These are phyloP conservation scores for Drosophila burlai DNA, from an alignment of 1,140 invertebrate species.

Conservation along the genomic window DNA sequence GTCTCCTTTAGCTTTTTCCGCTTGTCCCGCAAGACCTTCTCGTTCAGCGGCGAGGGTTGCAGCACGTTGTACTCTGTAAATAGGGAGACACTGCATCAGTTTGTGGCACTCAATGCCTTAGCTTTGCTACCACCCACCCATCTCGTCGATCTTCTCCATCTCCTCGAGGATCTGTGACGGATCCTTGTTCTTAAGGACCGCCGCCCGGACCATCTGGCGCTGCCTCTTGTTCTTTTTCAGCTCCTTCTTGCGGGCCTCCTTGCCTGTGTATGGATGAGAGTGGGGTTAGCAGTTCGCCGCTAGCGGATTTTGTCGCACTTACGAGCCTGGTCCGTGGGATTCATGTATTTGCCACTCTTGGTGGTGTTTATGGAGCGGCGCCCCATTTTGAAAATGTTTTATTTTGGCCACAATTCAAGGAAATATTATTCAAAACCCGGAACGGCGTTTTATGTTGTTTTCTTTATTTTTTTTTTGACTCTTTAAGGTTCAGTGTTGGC, in stretches of 20 bases:
- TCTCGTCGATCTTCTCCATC: constrained; percentile 99
- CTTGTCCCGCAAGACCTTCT: constrained; percentile 98
- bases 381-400: constrained; percentile 91
- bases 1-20: constrained; percentile 98
- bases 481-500: neutral
- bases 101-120: neutral
- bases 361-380: constrained; percentile 98
- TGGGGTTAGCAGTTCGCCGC: constrained; percentile 10
- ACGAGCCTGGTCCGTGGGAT: constrained; percentile 99
- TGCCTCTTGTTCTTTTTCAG: constrained; percentile 99
- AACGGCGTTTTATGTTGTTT: neutral
- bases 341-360: constrained; percentile 99
- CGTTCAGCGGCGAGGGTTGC: constrained; percentile 96
- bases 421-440: neutral
- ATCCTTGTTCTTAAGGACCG: constrained; percentile 99
- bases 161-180: constrained; percentile 96
- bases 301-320: constrained; percentile 86
- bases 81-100: constrained; percentile 18
- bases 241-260: constrained; percentile 98
- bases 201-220: constrained; percentile 96
- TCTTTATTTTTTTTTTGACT: neutral
- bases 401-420: neutral
- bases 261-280: constrained; percentile 89
- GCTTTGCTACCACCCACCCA: constrained; percentile 89
- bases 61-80: constrained; percentile 95